phyloP scores from a whole-genome alignment of 1,140 invertebrate genomes.

The Aphelenchoides fujianensis region DNA sequence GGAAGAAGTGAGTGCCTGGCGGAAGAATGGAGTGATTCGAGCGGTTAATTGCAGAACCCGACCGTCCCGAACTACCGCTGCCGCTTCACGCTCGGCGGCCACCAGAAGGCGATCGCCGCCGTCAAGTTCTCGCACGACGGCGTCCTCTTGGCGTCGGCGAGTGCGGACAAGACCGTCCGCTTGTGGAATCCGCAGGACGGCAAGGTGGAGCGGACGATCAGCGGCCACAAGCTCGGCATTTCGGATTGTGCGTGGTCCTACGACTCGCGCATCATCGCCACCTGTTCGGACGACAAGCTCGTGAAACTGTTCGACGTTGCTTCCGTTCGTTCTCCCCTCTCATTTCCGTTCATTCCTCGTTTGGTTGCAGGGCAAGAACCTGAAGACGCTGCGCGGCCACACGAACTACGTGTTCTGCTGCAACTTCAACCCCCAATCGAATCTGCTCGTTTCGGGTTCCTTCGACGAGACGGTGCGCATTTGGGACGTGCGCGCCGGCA shows the following conservation, averaged over 20 bases:
- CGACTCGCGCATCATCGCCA: slow-evolving; percentile 88
- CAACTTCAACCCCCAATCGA: slow-evolving; percentile 99
- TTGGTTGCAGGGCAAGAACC: slow-evolving; percentile 78
- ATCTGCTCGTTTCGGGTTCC: slow-evolving; percentile 96
- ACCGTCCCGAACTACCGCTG: slow-evolving; percentile 79
- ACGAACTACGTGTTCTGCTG: slow-evolving; percentile 99
- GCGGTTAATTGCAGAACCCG: slow-evolving; percentile 17
- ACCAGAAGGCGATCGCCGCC: slow-evolving; percentile 96
- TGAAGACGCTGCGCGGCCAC: slow-evolving; percentile 97
- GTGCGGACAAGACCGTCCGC: slow-evolving; percentile 93
- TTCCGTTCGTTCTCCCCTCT: slow-evolving; percentile 66
- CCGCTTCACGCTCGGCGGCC: slow-evolving; percentile 93
- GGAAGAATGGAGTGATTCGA: not conserved
- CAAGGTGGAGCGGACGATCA: slow-evolving; percentile 96
- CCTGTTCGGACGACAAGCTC: slow-evolving; percentile 98
- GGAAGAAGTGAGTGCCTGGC: not conserved
- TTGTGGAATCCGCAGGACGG: slow-evolving; percentile 99
- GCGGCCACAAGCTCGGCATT: slow-evolving; percentile 93
- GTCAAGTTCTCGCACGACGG: slow-evolving; percentile 99
- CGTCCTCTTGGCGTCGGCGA: slow-evolving; percentile 95
- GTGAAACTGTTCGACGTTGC: slow-evolving; percentile 97
- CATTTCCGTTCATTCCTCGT: too few relatives aligned
- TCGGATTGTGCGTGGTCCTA: slow-evolving; percentile 98
- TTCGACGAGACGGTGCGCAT: slow-evolving; percentile 99
- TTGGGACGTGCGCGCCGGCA: slow-evolving; percentile 98